These are phyloP conservation scores for Olivierus martensii DNA, from an alignment of 1,140 invertebrate species.

Conservation along the genomic window DNA sequence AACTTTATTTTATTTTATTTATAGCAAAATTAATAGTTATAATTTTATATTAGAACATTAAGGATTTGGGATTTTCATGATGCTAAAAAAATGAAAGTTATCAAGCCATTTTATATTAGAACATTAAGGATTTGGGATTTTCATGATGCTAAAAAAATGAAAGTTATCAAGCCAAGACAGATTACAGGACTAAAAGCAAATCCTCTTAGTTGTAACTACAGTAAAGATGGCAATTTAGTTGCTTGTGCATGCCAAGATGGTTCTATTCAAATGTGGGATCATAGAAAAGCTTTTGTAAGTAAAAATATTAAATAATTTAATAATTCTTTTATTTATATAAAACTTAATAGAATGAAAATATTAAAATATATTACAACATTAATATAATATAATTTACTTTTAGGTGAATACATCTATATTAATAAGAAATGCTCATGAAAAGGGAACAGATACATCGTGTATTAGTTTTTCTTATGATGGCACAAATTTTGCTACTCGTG, in stretches of 20 bases:
- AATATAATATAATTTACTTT: conserved; percentile 4
- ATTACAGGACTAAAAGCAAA: conserved; percentile 75
- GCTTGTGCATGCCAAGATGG: conserved; percentile 89
- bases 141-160: conserved; percentile 54
- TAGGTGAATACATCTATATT: conserved; percentile 57
- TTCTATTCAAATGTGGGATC: conserved; percentile 96
- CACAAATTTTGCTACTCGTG: conserved; percentile 58
- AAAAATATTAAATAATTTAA: neutral
- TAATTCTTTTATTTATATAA: too few species aligned
- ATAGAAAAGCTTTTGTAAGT: conserved; percentile 48
- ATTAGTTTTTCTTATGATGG: conserved; percentile 81
- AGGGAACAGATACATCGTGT: conserved; percentile 64
- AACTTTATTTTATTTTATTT: too few species aligned
- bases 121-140: conserved; percentile 84
- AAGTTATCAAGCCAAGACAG: conserved; percentile 77
- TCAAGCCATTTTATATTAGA: conserved; percentile 59
- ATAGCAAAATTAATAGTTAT: too few species aligned
- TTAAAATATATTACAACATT: neutral
- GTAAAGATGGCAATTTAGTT: conserved; percentile 72
- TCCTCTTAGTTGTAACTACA: conserved; percentile 71
- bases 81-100: conserved; percentile 62
- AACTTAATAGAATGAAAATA: too few species aligned
- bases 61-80: conserved; percentile 71
- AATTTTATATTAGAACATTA: conserved; percentile 49
- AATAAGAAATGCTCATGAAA: conserved; percentile 65